These are phyloP conservation scores for Neofelis nebulosa DNA, from an alignment of 2,113 vertebrate species.

Conservation along the genomic window DNA sequence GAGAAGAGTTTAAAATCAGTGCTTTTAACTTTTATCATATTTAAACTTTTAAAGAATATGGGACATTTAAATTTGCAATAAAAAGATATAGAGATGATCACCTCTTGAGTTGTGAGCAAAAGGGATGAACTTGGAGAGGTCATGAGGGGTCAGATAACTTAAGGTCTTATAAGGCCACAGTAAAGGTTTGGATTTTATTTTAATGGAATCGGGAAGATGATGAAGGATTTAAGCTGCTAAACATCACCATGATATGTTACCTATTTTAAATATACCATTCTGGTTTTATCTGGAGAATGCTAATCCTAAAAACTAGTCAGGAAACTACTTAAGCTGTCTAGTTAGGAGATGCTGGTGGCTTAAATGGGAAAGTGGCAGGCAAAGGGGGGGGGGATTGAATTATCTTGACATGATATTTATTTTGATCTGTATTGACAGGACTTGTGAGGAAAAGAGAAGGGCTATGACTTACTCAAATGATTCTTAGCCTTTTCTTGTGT, in stretches of 20 bases:
- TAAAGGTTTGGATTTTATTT: background rate
- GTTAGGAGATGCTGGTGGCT: background rate
- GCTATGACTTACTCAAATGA: background rate
- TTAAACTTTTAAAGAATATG: background rate
- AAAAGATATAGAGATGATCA: background rate
- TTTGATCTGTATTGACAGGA: background rate
- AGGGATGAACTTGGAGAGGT: background rate
- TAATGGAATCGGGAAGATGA: background rate
- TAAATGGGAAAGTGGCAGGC: background rate
- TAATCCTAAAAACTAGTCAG: background rate
- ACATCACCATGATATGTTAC: background rate
- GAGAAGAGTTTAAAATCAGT: background rate
- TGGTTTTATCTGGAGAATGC: background rate
- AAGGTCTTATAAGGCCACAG: background rate
- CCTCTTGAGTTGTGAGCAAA: background rate
- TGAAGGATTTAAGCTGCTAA: background rate
- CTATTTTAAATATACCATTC: background rate
- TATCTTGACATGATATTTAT: background rate
- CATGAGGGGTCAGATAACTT: background rate
- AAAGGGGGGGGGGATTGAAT: background rate
- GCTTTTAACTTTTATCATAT: background rate
- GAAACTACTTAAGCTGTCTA: background rate
- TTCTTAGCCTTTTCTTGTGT: background rate
- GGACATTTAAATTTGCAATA: background rate
- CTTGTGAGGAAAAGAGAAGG: background rate